Percentiles rank a stretch among this genome's conserved stretches.
phyloP scores from a whole-genome alignment of 1,140 invertebrate genomes.

The Heliconius congener region DNA sequence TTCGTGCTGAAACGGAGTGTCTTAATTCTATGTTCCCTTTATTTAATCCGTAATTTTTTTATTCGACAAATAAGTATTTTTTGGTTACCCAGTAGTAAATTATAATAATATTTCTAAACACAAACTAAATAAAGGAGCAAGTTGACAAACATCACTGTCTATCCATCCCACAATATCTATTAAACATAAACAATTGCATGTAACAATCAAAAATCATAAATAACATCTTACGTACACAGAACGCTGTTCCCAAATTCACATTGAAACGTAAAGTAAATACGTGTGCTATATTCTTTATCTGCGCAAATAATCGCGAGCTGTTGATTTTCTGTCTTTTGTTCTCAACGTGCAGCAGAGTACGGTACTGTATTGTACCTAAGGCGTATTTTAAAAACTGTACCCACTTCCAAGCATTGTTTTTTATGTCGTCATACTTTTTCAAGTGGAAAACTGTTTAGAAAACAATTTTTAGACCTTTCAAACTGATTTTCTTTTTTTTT shows the following conservation, averaged over 20 bases:
- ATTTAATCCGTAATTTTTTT: too few species aligned
- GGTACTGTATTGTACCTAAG: background rate
- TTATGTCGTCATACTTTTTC: background rate
- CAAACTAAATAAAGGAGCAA: too few species aligned
- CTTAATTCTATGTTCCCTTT: too few species aligned
- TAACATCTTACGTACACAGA: slow-evolving; percentile 6
- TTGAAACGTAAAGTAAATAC: slow-evolving; percentile 1
- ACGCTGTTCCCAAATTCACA: slow-evolving; percentile 10
- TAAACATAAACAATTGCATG: background rate
- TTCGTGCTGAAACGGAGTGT: too few species aligned
- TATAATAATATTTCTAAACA: background rate
- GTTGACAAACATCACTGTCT: background rate
- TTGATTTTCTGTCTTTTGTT: slow-evolving; percentile 15
- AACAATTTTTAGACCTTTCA: background rate
- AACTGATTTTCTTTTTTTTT: background rate
- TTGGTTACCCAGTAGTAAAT: background rate
- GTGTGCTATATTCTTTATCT: slow-evolving; percentile 14
- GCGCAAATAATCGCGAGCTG: slow-evolving; percentile 1
- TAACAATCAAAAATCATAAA: background rate
- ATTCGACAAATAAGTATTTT: too few species aligned
- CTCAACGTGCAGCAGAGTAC: background rate
- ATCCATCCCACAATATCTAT: background rate
- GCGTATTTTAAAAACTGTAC: slow-evolving; percentile 11
- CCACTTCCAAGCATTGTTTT: background rate
- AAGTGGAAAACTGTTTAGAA: background rate